Conservation (phyloP, 1,140 invertebrate genomes). For the Caerostris darwini region DNA sequence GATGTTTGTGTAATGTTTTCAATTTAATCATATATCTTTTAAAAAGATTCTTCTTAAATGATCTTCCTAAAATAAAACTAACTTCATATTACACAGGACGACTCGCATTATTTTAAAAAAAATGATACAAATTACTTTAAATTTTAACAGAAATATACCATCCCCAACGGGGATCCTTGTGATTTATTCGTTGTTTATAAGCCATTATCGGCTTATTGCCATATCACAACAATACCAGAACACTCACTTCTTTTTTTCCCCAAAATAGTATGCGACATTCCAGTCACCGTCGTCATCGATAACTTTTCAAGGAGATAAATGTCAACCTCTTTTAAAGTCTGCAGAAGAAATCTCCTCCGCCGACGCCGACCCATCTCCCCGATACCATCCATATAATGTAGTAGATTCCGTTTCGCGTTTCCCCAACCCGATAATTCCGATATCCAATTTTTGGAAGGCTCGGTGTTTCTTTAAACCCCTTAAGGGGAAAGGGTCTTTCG, state of each 20-base stretch:
- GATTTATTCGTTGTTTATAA: background rate
- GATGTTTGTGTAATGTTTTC: no score
- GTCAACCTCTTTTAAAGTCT: conserved; percentile 35
- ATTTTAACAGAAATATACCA: no score
- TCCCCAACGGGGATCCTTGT: no score
- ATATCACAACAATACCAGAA: background rate
- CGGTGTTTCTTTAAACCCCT: conserved; percentile 56
- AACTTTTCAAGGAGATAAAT: background rate
- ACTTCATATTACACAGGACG: no score
- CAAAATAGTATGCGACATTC: conserved; percentile 30
- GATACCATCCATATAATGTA: conserved; percentile 18
- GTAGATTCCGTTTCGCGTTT: background rate
- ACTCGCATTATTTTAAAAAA: no score
- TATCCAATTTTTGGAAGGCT: conserved; percentile 61
- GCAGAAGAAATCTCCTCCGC: conserved; percentile 41
- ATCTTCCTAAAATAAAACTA: no score
- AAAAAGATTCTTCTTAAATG: no score
- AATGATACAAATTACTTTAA: no score
- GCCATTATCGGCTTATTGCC: conserved; percentile 26
- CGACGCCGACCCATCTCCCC: background rate
- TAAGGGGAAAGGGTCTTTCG: conserved; percentile 14
- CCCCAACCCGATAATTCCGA: conserved; percentile 25
- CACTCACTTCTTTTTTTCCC: background rate
- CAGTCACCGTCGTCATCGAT: conserved; percentile 18
- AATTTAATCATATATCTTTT: no score